Percentiles rank a stretch among this genome's conserved stretches.
These are phyloP conservation scores for Drosophila ogumai DNA, from an alignment of 1,140 invertebrate species.

Conservation along the genomic window DNA sequence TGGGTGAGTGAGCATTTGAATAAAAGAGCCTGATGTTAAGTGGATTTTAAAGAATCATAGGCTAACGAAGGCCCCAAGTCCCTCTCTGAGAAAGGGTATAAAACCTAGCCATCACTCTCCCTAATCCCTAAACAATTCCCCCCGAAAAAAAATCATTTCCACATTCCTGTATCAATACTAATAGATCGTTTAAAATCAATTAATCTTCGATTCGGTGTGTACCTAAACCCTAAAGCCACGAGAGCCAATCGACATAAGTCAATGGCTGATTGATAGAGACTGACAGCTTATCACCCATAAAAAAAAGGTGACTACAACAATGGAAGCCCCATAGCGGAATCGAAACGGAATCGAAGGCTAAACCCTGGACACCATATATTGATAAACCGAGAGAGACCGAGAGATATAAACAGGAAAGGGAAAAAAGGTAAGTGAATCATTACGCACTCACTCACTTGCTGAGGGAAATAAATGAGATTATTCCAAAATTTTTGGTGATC, in stretches of 20 bases:
- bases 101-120: background rate
- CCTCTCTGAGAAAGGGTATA: background rate
- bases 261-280: slow-evolving; percentile 54
- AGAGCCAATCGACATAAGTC: slow-evolving; percentile 49
- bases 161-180: slow-evolving; percentile 7
- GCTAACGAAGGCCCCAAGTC: background rate
- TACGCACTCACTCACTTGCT: slow-evolving; percentile 3
- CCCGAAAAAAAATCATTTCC: background rate
- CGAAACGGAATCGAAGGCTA: slow-evolving; percentile 26
- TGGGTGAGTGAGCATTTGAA: slow-evolving; percentile 31
- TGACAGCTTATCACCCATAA: slow-evolving; percentile 34
- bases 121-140: background rate
- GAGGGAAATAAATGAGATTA: background rate
- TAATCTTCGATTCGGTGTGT: slow-evolving; percentile 35
- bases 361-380: slow-evolving; percentile 20
- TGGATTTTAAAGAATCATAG: slow-evolving; percentile 7
- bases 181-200: slow-evolving; percentile 49
- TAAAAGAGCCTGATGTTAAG: slow-evolving; percentile 8
- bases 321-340: background rate
- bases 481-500: slow-evolving; percentile 1
- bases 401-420: slow-evolving; percentile 35
- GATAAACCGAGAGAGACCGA: background rate
- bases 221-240: slow-evolving; percentile 32
- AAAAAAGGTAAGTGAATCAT: slow-evolving; percentile 9
- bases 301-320: slow-evolving; percentile 15